phyloP scores from a whole-genome alignment of 1,140 invertebrate species.

The Sinonovacula constricta region DNA sequence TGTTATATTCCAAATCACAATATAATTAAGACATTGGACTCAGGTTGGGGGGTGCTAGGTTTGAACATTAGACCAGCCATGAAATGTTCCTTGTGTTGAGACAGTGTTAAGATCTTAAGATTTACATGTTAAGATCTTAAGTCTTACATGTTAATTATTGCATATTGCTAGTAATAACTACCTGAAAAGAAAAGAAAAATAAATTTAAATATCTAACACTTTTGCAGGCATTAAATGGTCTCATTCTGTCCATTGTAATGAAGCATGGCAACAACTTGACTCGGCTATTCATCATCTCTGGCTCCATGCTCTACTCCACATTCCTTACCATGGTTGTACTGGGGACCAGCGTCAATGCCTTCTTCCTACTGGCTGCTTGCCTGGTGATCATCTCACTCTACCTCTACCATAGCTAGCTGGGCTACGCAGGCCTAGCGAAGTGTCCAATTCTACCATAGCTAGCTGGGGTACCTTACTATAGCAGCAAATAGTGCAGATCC shows the following conservation, averaged over 20 bases:
- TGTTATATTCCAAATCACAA: no score
- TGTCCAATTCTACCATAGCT: no score
- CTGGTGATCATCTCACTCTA: slow-evolving; percentile 66
- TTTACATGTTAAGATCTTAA: neutral
- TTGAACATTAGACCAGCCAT: no score
- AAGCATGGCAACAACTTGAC: slow-evolving; percentile 78
- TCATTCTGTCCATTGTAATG: slow-evolving; percentile 75
- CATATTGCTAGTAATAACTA: neutral
- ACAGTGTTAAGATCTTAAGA: neutral
- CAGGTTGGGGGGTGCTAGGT: no score
- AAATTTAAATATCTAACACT: slow-evolving; percentile 70
- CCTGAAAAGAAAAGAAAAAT: neutral
- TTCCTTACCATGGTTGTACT: slow-evolving; percentile 71
- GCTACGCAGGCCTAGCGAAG: no score
- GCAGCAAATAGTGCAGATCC: no score
- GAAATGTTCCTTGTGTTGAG: neutral
- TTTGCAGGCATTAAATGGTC: neutral
- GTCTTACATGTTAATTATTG: neutral
- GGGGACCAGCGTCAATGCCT: slow-evolving; percentile 65
- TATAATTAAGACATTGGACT: no score
- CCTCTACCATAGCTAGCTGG: slow-evolving; percentile 63
- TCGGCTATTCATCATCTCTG: slow-evolving; percentile 77
- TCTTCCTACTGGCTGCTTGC: slow-evolving; percentile 66
- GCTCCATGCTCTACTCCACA: slow-evolving; percentile 74
- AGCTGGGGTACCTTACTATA: no score